These are phyloP conservation scores for Enteromius mattozi DNA, from an alignment of 2,797 vertebrate species.

Conservation along the genomic window DNA sequence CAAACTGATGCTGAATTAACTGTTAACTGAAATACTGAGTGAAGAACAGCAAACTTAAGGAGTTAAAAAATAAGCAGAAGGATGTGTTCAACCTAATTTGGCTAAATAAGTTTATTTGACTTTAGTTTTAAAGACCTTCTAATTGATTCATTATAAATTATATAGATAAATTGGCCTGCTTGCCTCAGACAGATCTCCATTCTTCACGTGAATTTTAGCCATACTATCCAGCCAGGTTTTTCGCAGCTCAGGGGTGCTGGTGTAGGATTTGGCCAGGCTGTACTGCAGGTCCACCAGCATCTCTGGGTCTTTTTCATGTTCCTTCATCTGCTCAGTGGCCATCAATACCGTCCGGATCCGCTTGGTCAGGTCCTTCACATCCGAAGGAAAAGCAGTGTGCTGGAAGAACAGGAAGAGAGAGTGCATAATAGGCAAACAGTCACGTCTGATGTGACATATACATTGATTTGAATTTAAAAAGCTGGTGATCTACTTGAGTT, in stretches of 20 bases:
- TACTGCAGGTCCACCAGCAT: constrained; percentile 99
- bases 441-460: not conserved
- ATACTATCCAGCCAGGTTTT: constrained; percentile 99
- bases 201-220: constrained; percentile 96
- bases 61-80: not conserved
- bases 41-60: not conserved
- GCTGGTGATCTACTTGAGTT: not conserved
- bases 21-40: not conserved
- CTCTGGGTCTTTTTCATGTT: constrained; percentile 96
- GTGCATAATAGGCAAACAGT: not conserved
- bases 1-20: not conserved
- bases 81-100: not conserved
- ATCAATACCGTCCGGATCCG: constrained; percentile 96
- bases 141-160: not conserved
- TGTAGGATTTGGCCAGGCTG: constrained; percentile 97
- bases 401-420: constrained; percentile 61
- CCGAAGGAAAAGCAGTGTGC: constrained; percentile 94
- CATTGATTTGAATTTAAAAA: constrained; percentile 23
- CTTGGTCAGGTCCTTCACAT: constrained; percentile 97
- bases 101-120: not conserved
- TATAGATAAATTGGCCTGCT: constrained; percentile 15
- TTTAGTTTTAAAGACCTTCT: not conserved
- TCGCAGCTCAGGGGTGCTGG: constrained; percentile 96
- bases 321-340: constrained; percentile 99
- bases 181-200: constrained; percentile 95